These are phyloP conservation scores for Drosophila glabriapex DNA, from an alignment of 2,888 invertebrate genomes.

Conservation along the genomic window DNA sequence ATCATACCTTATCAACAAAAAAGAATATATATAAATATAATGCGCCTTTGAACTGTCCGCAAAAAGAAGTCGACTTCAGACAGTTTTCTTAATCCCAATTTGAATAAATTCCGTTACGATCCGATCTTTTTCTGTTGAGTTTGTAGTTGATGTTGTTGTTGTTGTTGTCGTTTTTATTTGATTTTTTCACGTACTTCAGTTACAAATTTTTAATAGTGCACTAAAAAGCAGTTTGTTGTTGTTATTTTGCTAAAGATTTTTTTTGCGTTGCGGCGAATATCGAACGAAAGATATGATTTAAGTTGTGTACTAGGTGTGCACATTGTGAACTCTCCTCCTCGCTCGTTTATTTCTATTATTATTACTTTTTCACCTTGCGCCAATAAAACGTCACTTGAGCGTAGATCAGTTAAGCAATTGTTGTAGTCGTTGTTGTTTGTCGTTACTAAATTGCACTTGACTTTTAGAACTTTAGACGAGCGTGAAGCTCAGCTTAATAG, in stretches of 20 bases:
- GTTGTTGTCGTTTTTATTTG: neutral
- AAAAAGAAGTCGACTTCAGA: slow-evolving; percentile 5
- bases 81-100: slow-evolving; percentile 38
- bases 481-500: slow-evolving; percentile 59
- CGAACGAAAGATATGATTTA: slow-evolving; percentile 60
- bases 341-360: slow-evolving; percentile 44
- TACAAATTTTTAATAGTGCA: slow-evolving; percentile 44
- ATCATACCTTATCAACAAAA: slow-evolving; percentile 41
- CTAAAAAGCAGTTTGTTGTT: slow-evolving; percentile 44
- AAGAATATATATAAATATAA: slow-evolving; percentile 1
- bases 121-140: neutral
- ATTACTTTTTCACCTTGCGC: slow-evolving; percentile 65
- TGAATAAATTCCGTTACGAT: slow-evolving; percentile 27
- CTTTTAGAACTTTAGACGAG: slow-evolving; percentile 77
- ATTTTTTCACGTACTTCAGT: slow-evolving; percentile 46
- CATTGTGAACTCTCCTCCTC: slow-evolving; percentile 56
- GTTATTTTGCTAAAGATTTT: slow-evolving; percentile 8
- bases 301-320: slow-evolving; percentile 51
- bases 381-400: slow-evolving; percentile 75
- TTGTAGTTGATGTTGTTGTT: neutral
- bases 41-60: slow-evolving; percentile 33
- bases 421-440: slow-evolving; percentile 40
- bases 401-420: slow-evolving; percentile 43
- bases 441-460: slow-evolving; percentile 72
- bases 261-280: slow-evolving; percentile 31